A percentile compares a stretch with the other conserved stretches of the same genome.
These are phyloP conservation scores for Corythoichthys haematopterus DNA, from an alignment of 2,113 vertebrate genomes.

Conservation along the genomic window DNA sequence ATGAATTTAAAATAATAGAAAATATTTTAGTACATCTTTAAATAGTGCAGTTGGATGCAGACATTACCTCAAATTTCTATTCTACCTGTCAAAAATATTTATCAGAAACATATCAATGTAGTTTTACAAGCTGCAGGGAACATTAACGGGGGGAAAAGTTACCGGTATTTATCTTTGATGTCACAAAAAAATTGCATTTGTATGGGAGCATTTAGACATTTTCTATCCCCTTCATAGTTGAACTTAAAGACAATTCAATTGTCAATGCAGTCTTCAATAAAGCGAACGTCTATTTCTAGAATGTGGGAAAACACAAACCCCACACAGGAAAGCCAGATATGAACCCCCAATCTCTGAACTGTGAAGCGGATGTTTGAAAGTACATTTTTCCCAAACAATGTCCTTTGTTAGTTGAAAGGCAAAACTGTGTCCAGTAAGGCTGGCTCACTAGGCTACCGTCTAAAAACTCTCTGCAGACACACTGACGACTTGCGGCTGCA, in stretches of 20 bases:
- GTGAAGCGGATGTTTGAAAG: neutral
- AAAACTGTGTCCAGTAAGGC: neutral
- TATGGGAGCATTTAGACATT: neutral
- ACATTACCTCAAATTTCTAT: too few relatives aligned
- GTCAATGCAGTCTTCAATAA: neutral
- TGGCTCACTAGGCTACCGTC: neutral
- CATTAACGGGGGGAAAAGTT: neutral
- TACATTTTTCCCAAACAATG: neutral
- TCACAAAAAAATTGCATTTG: neutral
- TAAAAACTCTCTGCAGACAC: constrained; percentile 59
- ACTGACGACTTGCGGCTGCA: constrained; percentile 53
- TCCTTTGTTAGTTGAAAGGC: neutral
- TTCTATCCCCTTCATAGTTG: neutral
- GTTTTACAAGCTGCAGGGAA: too few relatives aligned
- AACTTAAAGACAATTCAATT: neutral
- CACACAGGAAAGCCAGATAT: too few relatives aligned
- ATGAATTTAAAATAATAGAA: too few relatives aligned
- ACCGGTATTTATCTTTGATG: neutral
- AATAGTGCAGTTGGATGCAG: too few relatives aligned
- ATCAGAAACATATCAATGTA: too few relatives aligned
- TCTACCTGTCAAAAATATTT: too few relatives aligned
- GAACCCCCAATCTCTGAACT: neutral
- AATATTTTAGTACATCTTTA: too few relatives aligned
- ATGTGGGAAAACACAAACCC: too few relatives aligned
- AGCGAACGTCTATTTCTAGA: too few relatives aligned